A percentile compares a stretch with the other conserved stretches of the same genome.
Conservation (phyloP, 1,140 invertebrate species). For the Zaprionus davidi region DNA sequence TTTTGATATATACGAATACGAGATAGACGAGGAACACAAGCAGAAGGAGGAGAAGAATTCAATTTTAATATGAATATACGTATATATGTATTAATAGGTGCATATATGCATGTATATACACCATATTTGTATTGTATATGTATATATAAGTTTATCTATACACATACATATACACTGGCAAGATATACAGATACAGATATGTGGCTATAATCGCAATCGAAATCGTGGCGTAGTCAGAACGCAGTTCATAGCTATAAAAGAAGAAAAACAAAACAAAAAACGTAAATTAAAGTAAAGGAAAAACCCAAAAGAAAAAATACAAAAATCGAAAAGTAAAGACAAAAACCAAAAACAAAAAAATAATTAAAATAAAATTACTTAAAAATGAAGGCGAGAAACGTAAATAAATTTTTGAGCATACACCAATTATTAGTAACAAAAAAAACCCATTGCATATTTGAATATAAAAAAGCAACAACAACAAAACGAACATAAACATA, state of each 20-base stretch:
- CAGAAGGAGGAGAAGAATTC: conserved; percentile 34
- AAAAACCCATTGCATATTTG: conserved; percentile 33
- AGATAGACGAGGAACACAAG: background rate
- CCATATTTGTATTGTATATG: conserved; percentile 10
- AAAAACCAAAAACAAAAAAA: background rate
- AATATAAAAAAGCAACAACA: conserved; percentile 40
- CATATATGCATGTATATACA: conserved; percentile 19
- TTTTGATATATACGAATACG: conserved; percentile 65
- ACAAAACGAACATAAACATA: conserved; percentile 36
- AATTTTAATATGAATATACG: conserved; percentile 56
- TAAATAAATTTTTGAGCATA: conserved; percentile 66
- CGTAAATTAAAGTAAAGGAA: conserved; percentile 16
- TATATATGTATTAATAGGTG: conserved; percentile 49
- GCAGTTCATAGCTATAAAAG: conserved; percentile 70
- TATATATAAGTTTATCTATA: conserved; percentile 17
- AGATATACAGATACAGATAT: background rate
- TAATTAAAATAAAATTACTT: conserved; percentile 12
- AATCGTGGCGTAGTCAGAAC: conserved; percentile 61
- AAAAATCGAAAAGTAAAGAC: conserved; percentile 23
- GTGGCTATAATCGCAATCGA: conserved; percentile 36
- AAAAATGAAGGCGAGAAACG: conserved; percentile 27
- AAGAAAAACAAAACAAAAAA: conserved; percentile 13
- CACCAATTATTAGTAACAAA: conserved; percentile 71
- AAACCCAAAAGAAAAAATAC: conserved; percentile 30
- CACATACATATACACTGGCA: conserved; percentile 44